phyloP scores from a whole-genome alignment of 2,797 vertebrate genomes.

The Alcedo quadribrachys region DNA sequence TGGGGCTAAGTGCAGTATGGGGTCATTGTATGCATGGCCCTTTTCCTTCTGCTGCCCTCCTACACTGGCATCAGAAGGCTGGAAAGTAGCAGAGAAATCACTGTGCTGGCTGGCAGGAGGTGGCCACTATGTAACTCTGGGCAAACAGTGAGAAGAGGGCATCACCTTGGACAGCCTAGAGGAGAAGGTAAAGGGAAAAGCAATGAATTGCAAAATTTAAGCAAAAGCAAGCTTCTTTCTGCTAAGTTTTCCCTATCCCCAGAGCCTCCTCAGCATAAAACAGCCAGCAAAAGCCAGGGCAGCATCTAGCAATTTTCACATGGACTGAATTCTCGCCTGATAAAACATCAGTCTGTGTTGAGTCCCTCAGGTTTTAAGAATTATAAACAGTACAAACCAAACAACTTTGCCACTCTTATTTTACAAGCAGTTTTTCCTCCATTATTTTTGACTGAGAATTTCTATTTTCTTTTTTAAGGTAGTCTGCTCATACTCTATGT shows the following conservation, averaged over 20 bases:
- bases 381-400: not conserved
- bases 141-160: not conserved
- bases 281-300: not conserved
- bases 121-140: not conserved
- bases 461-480: not conserved
- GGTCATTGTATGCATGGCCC: constrained; percentile 24
- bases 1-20: not conserved
- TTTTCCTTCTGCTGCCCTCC: constrained; percentile 21
- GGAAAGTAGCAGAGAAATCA: constrained; percentile 33
- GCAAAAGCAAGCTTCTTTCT: not conserved
- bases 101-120: constrained; percentile 8
- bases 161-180: constrained; percentile 41
- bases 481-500: not conserved
- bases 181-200: constrained; percentile 23
- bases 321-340: not conserved
- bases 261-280: not conserved
- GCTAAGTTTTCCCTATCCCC: not conserved
- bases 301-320: not conserved
- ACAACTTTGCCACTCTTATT: not conserved
- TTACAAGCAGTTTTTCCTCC: not conserved
- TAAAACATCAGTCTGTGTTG: not conserved
- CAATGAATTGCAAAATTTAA: constrained; percentile 8
- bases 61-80: not conserved
- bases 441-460: not conserved
- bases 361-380: not conserved